phyloP scores from a whole-genome alignment of 2,888 invertebrate genomes.

The Ichneumoninae sp. region DNA sequence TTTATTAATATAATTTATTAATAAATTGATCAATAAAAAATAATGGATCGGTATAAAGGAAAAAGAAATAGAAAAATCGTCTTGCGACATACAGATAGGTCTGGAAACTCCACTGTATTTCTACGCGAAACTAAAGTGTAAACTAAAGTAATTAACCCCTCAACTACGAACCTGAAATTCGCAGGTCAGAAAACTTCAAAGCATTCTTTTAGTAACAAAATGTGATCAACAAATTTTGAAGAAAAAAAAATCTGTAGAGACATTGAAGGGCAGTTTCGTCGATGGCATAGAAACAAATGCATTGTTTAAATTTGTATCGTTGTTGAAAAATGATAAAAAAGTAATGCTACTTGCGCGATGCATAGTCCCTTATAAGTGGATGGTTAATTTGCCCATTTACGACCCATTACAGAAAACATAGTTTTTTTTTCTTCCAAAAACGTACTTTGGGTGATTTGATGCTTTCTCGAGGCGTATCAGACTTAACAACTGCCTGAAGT shows the following conservation, averaged over 20 bases:
- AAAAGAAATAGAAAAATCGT: not conserved
- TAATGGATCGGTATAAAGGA: not conserved
- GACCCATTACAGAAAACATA: not conserved
- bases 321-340: not conserved
- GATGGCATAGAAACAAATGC: not conserved
- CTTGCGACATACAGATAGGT: not conserved
- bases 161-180: no score
- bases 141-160: no score
- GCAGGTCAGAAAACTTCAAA: not conserved
- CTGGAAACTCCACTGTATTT: no score
- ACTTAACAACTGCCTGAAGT: constrained; percentile 36
- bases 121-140: not conserved
- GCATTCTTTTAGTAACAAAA: not conserved
- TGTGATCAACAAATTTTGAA: not conserved
- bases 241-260: not conserved
- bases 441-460: constrained; percentile 22
- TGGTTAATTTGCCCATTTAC: not conserved
- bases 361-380: not conserved
- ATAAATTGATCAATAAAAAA: not conserved
- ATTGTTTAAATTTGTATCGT: not conserved
- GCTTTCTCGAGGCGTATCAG: constrained; percentile 22
- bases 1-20: not conserved
- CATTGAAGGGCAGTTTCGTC: not conserved
- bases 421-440: not conserved
- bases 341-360: not conserved